Base-by-base conservation (phyloP, 2,888 invertebrate species). In the Dascillus cervinus region DNA sequence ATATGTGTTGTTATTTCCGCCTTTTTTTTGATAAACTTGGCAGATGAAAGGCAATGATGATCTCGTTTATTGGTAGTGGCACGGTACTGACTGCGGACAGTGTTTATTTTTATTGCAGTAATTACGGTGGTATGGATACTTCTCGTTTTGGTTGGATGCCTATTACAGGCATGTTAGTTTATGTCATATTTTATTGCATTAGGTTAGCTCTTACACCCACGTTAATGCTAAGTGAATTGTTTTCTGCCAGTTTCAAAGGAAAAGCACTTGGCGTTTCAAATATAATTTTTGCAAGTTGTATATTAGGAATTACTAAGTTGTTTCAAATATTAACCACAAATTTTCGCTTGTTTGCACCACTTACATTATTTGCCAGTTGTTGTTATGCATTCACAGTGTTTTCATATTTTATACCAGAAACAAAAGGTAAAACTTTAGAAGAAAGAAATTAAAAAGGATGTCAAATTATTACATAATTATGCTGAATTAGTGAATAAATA, bases 341-440 rank as follows among this genome's bases (percentile, higher is more conserved):
- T 24, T 47, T 49, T 33, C 56, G 56, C 6, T 33, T 55, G 34
- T 50, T 51, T 11, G 46, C 52, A 2, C 52, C 57, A 3, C 60
- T 56, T 34, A 50, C 38, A 11, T 41, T 49, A 9, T 60, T 56
- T 37, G 44, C 46, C 0, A 14, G 37, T 13, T 45, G 38, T 22
- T 46, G 50, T 8, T 46, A 50, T n/a, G 3, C 51, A 1, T 51
- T 52, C 8, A 41, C 47, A 2, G 11, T 55, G n/a, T 59, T 57
- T 35, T 50, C 49, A 9, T 47, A 43, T 28, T 55, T 49, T 19
- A 36, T 61, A 14, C 56, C 56, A 3, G 59, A 61, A 44, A 58
- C 58, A 1, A 53, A 50, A 37, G 51, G 52, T 6, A 49, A 52
- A 30, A 49, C 50, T 2, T 34, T 57, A 15, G 53, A 53, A 30